Base-by-base conservation (phyloP, 1,140 invertebrate species). In the Oppia nitens region DNA sequence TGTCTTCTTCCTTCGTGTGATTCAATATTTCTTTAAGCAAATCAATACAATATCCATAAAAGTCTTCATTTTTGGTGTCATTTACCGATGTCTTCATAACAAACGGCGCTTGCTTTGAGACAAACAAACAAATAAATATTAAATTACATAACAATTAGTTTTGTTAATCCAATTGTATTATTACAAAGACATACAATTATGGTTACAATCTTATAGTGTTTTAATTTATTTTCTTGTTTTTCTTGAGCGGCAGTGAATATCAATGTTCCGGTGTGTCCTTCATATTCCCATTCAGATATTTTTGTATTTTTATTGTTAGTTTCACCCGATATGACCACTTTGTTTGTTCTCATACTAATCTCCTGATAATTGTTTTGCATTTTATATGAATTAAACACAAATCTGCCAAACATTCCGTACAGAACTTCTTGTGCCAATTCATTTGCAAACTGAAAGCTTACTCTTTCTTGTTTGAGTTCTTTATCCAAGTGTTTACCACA, bases 41-140 rank as follows among this genome's bases (percentile, higher is more conserved):
- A 69, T 96, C 91, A 52, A 95, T 87, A 70, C 91, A 95, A 69
- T 94, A 97, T 11, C 93, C 93, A 65, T 80, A 80, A 68, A 81
- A 93, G 20, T 47, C n/a, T 27, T 57, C 56, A 57, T 80, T 76
- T 45, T 68, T 65, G 0, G 61, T 63, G 21, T 60, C 59, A 48
- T 66, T 64, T 49, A 52, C 53, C 23, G 65, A 47, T 6, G 57
- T 24, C 29, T 29, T 23, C 61, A 62, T 62, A 2, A 67, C 57
- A 62, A 67, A 67, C 17, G 66, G 66, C 14, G 66, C 66, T 62
- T 67, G 65, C 66, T 67, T 50, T 23, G 53, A 59, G 55, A 40
- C 24, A 52, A 25, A 55, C 14, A 63, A 24, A 21, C 29, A 54
- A 47, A 51, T 63, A 27, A 47, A 29, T n/a, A 24, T 29, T 21